Evolutionary conservation across 64 coral and sea anemone species (phyloP), one percentile per base, ranked within the genome.

Genomic region (Stylophora pistillata): DNA sequence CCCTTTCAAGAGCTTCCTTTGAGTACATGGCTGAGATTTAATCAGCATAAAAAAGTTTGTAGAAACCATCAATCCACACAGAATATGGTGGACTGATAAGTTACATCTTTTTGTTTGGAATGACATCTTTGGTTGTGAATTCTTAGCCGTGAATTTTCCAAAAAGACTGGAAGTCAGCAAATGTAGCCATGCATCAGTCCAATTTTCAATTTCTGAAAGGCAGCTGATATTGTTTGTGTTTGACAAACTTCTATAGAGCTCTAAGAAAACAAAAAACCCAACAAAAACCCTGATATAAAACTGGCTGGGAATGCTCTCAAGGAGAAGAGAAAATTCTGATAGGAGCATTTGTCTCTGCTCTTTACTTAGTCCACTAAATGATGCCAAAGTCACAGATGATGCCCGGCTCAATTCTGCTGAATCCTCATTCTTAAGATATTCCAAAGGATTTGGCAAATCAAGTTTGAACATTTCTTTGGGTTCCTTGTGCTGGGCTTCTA

Each of bases 61-160:
- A 74, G 89, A 80, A 34, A 84, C 53, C 78, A 90, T 74, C 64
- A 79, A 72, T 75, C 29, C 89, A 83, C 78, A 81, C 12, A 90
- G 78, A 29, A 90, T 74, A 37, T 90, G 89, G 53, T 90, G 89
- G 47, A 83, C 71, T 27, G 89, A 15, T 21, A 26, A 56, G 10
- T 37, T 29, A 9, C 0, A 53, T 69, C 4, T 84, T 53, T 84
- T 33, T 47, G 23, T 53, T 68, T 84, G 32, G 10, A 53, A 15
- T n/a, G 10, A 65, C 11, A 30, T 79, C 30, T 23, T 79, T 20
- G 66, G 9, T 53, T 25, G 31, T 16, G 62, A 68, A 6, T 12
- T 28, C 25, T 62, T 71, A 7, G 37, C 37, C 9, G 53, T 47
- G 3, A 73, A 59, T 23, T 84, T 72, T 20, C 53, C 69, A 60